Evolutionary conservation across 2,888 invertebrate genomes (phyloP), one percentile per base, ranked within the genome.

Genomic region (Apamea monoglypha): DNA sequence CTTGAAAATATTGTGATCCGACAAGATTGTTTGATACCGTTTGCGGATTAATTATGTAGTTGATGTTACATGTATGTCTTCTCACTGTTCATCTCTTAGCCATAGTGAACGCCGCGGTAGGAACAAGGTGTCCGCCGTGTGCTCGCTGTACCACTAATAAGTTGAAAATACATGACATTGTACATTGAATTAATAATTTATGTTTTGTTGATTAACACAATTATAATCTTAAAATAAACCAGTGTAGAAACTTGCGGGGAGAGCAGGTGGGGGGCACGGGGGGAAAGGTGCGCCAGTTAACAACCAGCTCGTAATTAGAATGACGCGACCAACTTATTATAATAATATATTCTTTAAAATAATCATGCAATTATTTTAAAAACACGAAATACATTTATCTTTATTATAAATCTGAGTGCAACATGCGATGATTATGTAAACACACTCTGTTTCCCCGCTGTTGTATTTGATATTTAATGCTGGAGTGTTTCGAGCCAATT

Each of bases 341-440:
- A 69, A 82, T 87, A 83, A 80, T 86, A 79, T 85, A 88, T 82
- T 82, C 79, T 77, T 73, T 66, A 69, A 71, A 79, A 85, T 88
- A 85, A 88, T 79, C 64, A 73, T 79, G 79, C 78, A 82, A 88
- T 86, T 86, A 86, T 82, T 82, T 87, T n/a, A 59, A 70, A 87
- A 86, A 82, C 83, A 82, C 72, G 76, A 77, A 85, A 80, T 77
- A 86, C 70, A 76, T 85, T 86, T 87, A 86, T 88, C 88, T 85
- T 77, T 82, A 82, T 85, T 74, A 88, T 82, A 85, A 85, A 86
- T 88, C 88, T 66, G 75, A 75, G 88, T 32, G 73, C 53, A 88
- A 85, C 88, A 88, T 88, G 86, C 86, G 75, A 79, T 88, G 79
- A 50, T 77, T 82, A 76, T 85, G 77, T 86, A 82, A 86, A 82